phyloP scores from a whole-genome alignment of 2,888 invertebrate genomes.

The Lomographa bimaculata region DNA sequence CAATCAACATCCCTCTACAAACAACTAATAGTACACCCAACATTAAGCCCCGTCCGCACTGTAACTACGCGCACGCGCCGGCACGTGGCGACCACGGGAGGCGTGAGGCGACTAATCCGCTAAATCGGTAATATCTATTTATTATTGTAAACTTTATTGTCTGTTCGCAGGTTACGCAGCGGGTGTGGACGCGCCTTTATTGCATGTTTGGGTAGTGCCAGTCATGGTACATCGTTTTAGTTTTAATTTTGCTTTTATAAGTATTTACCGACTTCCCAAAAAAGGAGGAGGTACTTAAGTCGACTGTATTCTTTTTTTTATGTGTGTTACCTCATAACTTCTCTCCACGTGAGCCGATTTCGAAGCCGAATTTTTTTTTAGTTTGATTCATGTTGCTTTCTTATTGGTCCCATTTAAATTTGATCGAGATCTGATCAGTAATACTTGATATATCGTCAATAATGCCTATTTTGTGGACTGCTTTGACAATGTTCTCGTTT shows the following conservation, averaged over 20 bases:
- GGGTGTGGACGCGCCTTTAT: slow-evolving; percentile 54
- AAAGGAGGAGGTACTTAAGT: too few relatives aligned
- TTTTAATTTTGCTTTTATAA: slow-evolving; percentile 13
- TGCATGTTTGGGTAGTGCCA: slow-evolving; percentile 36
- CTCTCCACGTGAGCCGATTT: too few relatives aligned
- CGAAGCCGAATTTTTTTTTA: too few relatives aligned
- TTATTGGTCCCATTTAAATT: too few relatives aligned
- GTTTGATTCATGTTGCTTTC: too few relatives aligned
- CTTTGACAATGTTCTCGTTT: too few relatives aligned
- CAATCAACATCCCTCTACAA: slow-evolving; percentile 21
- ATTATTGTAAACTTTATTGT: slow-evolving; percentile 45
- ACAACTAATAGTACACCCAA: slow-evolving; percentile 31
- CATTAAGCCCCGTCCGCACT: slow-evolving; percentile 44
- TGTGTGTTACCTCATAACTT: too few relatives aligned
- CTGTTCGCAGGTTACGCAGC: slow-evolving; percentile 58
- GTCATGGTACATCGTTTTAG: slow-evolving; percentile 17
- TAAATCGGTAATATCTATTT: slow-evolving; percentile 71
- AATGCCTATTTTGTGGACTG: too few relatives aligned
- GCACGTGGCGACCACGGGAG: slow-evolving; percentile 40
- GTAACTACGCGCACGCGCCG: slow-evolving; percentile 10
- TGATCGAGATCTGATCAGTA: too few relatives aligned
- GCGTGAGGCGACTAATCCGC: slow-evolving; percentile 55
- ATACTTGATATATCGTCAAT: too few relatives aligned
- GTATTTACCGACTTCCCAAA: too few relatives aligned
- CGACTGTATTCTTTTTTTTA: too few relatives aligned